Percentiles rank a stretch among this genome's conserved stretches.
These are phyloP conservation scores for Calliopum simillimum DNA, from an alignment of 2,888 invertebrate genomes.

Conservation along the genomic window DNA sequence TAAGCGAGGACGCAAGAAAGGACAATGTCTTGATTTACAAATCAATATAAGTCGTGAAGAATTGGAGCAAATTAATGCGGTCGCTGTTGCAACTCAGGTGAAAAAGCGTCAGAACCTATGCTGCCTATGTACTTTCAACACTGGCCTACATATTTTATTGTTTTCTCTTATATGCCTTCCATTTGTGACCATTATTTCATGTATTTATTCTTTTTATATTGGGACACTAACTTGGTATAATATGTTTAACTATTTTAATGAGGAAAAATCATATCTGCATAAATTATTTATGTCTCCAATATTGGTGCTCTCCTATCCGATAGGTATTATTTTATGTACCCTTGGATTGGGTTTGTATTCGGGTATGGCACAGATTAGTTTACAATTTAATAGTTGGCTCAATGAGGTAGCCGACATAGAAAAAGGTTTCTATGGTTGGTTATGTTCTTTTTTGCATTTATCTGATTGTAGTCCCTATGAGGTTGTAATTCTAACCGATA, in stretches of 20 bases:
- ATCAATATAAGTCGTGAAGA: slow-evolving; percentile 79
- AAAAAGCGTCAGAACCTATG: slow-evolving; percentile 71
- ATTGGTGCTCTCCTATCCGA: slow-evolving; percentile 77
- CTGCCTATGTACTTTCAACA: slow-evolving; percentile 70
- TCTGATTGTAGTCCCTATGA: slow-evolving; percentile 83
- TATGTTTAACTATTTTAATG: slow-evolving; percentile 76
- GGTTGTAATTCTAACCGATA: slow-evolving; percentile 71
- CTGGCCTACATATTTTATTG: slow-evolving; percentile 76
- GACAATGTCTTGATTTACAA: slow-evolving; percentile 78
- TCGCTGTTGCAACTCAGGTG: slow-evolving; percentile 70
- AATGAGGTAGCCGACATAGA: slow-evolving; percentile 80
- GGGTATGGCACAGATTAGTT: slow-evolving; percentile 76
- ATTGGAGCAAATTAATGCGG: slow-evolving; percentile 76
- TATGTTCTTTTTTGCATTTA: slow-evolving; percentile 75
- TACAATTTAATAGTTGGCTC: slow-evolving; percentile 76
- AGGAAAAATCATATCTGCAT: slow-evolving; percentile 74
- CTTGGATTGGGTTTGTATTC: slow-evolving; percentile 76
- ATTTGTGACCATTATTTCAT: slow-evolving; percentile 74
- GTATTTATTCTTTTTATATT: slow-evolving; percentile 78
- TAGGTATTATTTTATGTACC: slow-evolving; percentile 75
- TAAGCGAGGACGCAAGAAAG: slow-evolving; percentile 78
- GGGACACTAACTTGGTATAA: slow-evolving; percentile 84
- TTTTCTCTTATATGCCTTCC: slow-evolving; percentile 76
- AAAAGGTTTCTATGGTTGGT: slow-evolving; percentile 84
- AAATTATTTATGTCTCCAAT: slow-evolving; percentile 76